Conservation (phyloP, 2,888 invertebrate genomes). For the Leucania comma region DNA sequence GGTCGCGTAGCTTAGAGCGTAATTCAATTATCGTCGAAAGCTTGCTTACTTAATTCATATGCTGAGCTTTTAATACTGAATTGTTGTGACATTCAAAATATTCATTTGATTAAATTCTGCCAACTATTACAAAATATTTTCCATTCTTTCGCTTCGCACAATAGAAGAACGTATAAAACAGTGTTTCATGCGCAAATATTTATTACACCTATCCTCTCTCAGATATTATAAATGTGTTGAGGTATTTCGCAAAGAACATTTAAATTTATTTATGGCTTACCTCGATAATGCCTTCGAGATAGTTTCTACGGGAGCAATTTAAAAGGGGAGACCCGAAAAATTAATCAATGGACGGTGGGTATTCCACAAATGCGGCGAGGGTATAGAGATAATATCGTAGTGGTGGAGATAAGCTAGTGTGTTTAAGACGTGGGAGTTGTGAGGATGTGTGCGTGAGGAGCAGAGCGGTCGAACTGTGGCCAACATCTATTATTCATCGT, state of each 20-base stretch:
- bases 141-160: constrained; percentile 16
- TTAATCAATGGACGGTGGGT: constrained; percentile 62
- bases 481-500: constrained; percentile 88
- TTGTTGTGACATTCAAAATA: constrained; percentile 41
- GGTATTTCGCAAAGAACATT: constrained; percentile 51
- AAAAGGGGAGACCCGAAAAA: constrained; percentile 58
- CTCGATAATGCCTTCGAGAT: constrained; percentile 48
- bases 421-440: constrained; percentile 50
- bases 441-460: constrained; percentile 64
- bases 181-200: constrained; percentile 42
- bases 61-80: constrained; percentile 32
- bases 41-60: constrained; percentile 54
- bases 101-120: constrained; percentile 33
- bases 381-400: constrained; percentile 65
- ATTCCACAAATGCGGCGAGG: constrained; percentile 51
- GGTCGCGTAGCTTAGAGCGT: constrained; percentile 56
- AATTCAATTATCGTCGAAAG: constrained; percentile 61
- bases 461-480: constrained; percentile 76
- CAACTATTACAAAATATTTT: constrained; percentile 11
- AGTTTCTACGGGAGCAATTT: constrained; percentile 55
- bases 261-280: constrained; percentile 56
- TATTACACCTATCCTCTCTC: constrained; percentile 40
- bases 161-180: constrained; percentile 27
- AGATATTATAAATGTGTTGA: constrained; percentile 51
- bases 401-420: constrained; percentile 55